These are phyloP conservation scores for Malurus splendens DNA, from an alignment of 2,797 vertebrate species.

Conservation along the genomic window DNA sequence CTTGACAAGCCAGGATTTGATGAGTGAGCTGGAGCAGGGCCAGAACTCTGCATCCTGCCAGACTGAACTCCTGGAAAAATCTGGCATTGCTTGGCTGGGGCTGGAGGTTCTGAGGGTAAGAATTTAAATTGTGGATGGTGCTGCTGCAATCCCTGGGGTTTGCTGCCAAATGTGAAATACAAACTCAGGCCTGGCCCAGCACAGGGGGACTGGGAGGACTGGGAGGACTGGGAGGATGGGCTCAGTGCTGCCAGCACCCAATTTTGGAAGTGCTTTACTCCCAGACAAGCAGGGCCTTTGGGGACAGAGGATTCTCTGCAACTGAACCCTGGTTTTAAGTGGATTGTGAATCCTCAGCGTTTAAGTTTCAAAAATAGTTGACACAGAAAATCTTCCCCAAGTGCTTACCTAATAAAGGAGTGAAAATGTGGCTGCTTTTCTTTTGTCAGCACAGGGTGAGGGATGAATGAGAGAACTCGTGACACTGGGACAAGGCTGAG, in stretches of 20 bases:
- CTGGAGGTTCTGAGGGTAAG: neutral
- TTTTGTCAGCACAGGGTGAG: neutral
- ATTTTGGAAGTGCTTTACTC: accelerated
- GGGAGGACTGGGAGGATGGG: neutral
- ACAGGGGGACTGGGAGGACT: neutral
- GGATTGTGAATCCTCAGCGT: accelerated
- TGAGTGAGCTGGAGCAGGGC: neutral
- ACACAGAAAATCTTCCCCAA: neutral
- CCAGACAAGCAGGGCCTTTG: neutral
- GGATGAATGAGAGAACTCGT: neutral
- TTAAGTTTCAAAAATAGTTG: neutral
- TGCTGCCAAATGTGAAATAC: neutral
- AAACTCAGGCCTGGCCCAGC: neutral
- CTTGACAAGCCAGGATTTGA: neutral
- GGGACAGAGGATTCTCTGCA: neutral
- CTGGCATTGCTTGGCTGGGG: neutral
- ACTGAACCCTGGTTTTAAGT: accelerated
- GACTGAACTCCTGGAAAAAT: neutral
- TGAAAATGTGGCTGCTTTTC: neutral
- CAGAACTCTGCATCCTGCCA: neutral
- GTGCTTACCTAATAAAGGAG: neutral
- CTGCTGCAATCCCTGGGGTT: neutral
- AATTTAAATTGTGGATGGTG: neutral
- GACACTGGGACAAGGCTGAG: neutral
- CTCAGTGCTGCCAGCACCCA: neutral